A percentile compares a stretch with the other conserved stretches of the same genome.
Evolutionary conservation across 2,797 vertebrate genomes (phyloP).

Genomic region (Falco novaeseelandiae): DNA sequence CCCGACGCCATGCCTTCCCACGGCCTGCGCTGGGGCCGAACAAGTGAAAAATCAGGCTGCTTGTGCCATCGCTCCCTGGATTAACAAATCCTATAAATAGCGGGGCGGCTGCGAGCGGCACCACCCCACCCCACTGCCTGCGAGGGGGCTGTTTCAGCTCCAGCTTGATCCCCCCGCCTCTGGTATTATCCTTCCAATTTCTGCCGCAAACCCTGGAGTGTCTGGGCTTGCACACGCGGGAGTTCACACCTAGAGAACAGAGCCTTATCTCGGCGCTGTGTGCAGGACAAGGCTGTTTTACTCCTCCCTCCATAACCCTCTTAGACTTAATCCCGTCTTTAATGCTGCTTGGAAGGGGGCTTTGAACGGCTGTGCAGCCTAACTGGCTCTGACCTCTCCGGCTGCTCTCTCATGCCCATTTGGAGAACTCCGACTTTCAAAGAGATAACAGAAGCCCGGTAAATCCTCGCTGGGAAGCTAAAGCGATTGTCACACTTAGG

Average conservation of each 20-base stretch:
- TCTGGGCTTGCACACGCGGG: background rate
- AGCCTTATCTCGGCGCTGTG: conserved; percentile 61
- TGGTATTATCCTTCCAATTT: conserved; percentile 54
- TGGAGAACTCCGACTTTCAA: conserved; percentile 48
- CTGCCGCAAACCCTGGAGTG: background rate
- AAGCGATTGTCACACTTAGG: conserved; percentile 66
- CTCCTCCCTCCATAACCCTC: conserved; percentile 65
- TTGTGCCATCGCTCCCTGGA: background rate
- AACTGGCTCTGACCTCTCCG: conserved; percentile 48
- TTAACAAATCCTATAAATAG: conserved; percentile 9
- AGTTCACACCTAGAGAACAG: conserved; percentile 34
- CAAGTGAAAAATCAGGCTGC: background rate
- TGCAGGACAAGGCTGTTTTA: conserved; percentile 46
- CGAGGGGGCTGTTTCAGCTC: background rate
- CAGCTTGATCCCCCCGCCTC: conserved; percentile 22
- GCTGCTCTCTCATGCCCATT: conserved; percentile 53
- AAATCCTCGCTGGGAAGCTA: conserved; percentile 68
- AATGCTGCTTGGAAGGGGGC: conserved; percentile 64
- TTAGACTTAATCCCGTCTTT: conserved; percentile 70
- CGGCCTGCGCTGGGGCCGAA: accelerated
- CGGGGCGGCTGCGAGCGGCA: background rate
- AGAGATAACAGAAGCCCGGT: conserved; percentile 49
- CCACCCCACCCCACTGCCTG: background rate
- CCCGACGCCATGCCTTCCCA: background rate
- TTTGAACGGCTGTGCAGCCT: conserved; percentile 63